Evolutionary conservation across 2,888 invertebrate species (phyloP).

Genomic region (Hypomecis atomaria): DNA sequence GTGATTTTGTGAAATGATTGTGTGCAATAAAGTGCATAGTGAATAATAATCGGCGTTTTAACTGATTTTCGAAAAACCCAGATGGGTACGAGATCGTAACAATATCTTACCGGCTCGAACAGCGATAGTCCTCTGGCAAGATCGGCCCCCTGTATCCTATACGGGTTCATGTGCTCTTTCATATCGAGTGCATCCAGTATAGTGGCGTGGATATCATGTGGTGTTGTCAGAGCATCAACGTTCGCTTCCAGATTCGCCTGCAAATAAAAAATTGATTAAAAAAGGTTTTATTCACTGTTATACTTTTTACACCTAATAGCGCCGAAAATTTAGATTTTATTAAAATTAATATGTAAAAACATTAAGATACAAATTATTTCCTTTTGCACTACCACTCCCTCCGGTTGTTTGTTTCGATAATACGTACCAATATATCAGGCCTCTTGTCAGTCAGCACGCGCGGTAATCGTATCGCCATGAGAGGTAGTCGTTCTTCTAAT

Average conservation of each 20-base stretch:
- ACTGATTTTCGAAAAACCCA: no score
- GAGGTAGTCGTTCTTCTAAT: constrained; percentile 48
- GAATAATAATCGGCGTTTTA: no score
- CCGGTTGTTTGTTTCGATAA: background rate
- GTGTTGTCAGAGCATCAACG: constrained; percentile 88
- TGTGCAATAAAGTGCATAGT: no score
- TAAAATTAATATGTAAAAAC: no score
- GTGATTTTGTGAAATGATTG: no score
- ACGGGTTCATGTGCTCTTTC: constrained; percentile 56
- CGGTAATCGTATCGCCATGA: constrained; percentile 88
- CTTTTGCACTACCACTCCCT: no score
- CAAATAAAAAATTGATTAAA: background rate
- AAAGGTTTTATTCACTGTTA: background rate
- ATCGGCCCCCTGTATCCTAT: constrained; percentile 74
- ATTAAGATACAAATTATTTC: no score
- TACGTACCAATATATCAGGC: constrained; percentile 71
- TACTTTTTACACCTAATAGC: background rate
- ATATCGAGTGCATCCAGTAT: constrained; percentile 87
- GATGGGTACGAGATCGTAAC: no score
- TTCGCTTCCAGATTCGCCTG: constrained; percentile 87
- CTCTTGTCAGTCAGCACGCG: constrained; percentile 86
- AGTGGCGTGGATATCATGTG: constrained; percentile 91
- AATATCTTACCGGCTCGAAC: constrained; percentile 77
- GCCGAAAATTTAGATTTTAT: no score
- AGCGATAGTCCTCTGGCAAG: constrained; percentile 81